Evolutionary conservation across 2,888 invertebrate genomes (phyloP), one percentile per base, ranked within the genome.

Genomic region (Athalia rosae): DNA sequence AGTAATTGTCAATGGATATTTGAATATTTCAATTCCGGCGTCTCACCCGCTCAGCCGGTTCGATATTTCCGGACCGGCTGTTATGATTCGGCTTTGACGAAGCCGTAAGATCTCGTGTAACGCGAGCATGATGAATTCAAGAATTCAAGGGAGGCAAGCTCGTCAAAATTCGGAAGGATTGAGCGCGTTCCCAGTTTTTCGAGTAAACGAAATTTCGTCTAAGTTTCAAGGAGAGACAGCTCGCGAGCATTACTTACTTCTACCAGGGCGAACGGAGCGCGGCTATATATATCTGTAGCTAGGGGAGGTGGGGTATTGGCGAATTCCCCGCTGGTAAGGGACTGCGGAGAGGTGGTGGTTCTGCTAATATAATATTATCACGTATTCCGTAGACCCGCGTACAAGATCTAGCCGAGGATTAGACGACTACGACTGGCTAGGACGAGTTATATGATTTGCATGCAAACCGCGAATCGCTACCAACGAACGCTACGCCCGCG

Each of bases 381-480:
- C 71, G 71, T 71, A 58, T 71, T 71, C 58, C 56, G 41, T 58
- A 58, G 56, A 58, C 56, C 56, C 71, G 50, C 71, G 58, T n/a
- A 11, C 71, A 71, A 71, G 71, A 71, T 71, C 71, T 71, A 58
- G 71, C 58, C 71, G 56, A 71, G 71, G 71, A 71, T 58, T 71
- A 71, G 56, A 71, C 71, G 56, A 45, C 13, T 43, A 71, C 41
- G 62, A 9, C 43, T 41, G 58, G 71, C 58, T 67, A 41, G 28
- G 28, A 28, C 28, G 28, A 28, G 28, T 28, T 28, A 28, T 28
- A 28, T 28, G 50, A 71, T 71, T 71, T 71, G 71, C 71, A 71
- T 71, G 71, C 71, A 71, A 71, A 71, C 56, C 71, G 45, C 53
- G 50, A 67, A 50, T 53, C 11, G 67, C 50, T 67, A 48, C 50